Conservation (phyloP, 2,113 vertebrate genomes). For the Phasianus colchicus region DNA sequence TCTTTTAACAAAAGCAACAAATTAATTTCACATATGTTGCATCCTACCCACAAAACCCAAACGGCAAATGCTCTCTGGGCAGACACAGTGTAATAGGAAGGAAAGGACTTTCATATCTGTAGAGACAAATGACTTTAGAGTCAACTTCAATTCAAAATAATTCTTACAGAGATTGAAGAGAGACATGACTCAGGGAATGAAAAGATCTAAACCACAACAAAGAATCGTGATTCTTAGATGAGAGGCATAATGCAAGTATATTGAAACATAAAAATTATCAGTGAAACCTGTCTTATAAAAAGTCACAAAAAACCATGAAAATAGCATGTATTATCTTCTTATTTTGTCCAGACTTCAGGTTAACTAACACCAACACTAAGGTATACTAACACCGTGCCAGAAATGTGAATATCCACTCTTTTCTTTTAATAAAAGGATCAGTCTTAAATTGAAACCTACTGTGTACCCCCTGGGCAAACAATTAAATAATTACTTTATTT, state of each 20-base stretch:
- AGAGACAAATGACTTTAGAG: conserved; percentile 35
- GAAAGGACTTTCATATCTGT: conserved; percentile 10
- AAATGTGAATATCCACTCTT: neutral
- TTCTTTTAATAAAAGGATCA: neutral
- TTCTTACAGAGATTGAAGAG: conserved; percentile 42
- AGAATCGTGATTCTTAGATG: conserved; percentile 28
- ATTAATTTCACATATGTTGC: conserved; percentile 42
- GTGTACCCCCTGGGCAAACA: neutral
- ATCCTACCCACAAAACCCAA: conserved; percentile 37
- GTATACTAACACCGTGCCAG: neutral
- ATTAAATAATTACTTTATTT: neutral
- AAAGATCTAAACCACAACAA: neutral
- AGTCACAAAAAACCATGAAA: neutral
- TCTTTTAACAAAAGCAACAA: conserved; percentile 54
- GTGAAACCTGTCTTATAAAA: conserved; percentile 12
- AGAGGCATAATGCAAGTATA: neutral
- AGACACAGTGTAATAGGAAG: conserved; percentile 15
- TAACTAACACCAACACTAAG: neutral
- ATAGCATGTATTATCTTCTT: neutral
- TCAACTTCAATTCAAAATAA: conserved; percentile 18
- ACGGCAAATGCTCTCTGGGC: conserved; percentile 11
- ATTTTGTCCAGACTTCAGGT: neutral
- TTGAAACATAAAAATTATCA: conserved; percentile 24
- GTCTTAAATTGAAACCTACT: neutral
- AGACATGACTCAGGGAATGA: conserved; percentile 3